Conservation (phyloP, 2,888 invertebrate species). For the Scaptomyza tumidula region DNA sequence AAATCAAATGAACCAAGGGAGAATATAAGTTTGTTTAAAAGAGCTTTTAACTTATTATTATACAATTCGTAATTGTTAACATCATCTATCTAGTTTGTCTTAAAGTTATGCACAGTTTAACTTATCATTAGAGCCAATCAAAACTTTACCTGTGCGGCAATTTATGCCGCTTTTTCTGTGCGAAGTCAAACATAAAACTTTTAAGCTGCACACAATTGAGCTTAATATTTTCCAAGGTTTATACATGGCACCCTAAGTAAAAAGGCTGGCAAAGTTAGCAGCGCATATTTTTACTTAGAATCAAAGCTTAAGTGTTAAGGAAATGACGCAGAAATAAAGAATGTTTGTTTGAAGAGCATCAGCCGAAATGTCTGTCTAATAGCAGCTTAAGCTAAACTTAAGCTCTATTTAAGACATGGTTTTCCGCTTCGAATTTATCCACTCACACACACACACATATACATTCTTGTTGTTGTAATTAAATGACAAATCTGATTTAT, state of each 20-base stretch:
- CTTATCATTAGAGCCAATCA: conserved; percentile 74
- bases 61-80: neutral
- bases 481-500: conserved; percentile 80
- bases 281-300: conserved; percentile 41
- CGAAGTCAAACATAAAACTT: conserved; percentile 77
- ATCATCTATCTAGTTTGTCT: neutral
- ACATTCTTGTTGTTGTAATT: conserved; percentile 45
- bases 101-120: conserved; percentile 53
- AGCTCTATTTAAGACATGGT: conserved; percentile 57
- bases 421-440: conserved; percentile 30
- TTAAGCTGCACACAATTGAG: conserved; percentile 77
- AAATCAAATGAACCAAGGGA: conserved; percentile 27
- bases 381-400: conserved; percentile 55
- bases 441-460: conserved; percentile 6
- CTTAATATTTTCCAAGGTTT: conserved; percentile 68
- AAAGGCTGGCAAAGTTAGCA: conserved; percentile 29
- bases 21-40: neutral
- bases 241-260: conserved; percentile 2
- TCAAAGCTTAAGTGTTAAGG: conserved; percentile 38
- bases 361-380: conserved; percentile 53
- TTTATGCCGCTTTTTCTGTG: conserved; percentile 74
- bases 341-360: conserved; percentile 28
- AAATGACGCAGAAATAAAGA: conserved; percentile 5
- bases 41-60: neutral
- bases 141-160: conserved; percentile 74